Evolutionary conservation across 2,888 invertebrate genomes (phyloP).

Genomic region (Rhagonycha lutea): DNA sequence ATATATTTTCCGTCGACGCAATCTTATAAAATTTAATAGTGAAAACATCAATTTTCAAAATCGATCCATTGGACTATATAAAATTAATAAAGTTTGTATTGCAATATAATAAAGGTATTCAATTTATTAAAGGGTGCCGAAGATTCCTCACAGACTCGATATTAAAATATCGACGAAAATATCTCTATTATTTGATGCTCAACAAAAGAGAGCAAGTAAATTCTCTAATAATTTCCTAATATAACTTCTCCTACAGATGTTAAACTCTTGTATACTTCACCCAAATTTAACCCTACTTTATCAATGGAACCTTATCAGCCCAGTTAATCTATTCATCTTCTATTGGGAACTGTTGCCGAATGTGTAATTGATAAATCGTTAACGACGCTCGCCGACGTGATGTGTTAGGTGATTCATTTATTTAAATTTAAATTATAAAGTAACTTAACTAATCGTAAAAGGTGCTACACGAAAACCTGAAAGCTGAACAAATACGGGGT

Average conservation of each 20-base stretch:
- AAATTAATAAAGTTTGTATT: conserved; percentile 9
- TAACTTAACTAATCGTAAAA: background rate
- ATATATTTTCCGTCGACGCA: background rate
- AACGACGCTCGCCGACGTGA: background rate
- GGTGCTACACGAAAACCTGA: conserved; percentile 3
- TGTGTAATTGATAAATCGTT: background rate
- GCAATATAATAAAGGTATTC: conserved; percentile 31
- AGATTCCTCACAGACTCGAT: conserved; percentile 34
- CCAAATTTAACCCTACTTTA: conserved; percentile 13
- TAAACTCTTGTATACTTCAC: conserved; percentile 23
- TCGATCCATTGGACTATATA: background rate
- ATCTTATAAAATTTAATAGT: background rate
- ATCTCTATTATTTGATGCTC: conserved; percentile 37
- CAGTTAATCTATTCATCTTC: conserved; percentile 7
- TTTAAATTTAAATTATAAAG: conserved; percentile 1
- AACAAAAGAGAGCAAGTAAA: conserved; percentile 35
- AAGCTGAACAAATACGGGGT: conserved; percentile 34
- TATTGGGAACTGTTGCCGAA: conserved; percentile 6
- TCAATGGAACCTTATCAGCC: conserved; percentile 6
- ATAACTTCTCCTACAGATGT: conserved; percentile 30
- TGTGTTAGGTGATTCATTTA: background rate
- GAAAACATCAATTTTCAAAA: background rate
- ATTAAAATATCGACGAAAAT: conserved; percentile 41
- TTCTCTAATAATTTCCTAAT: conserved; percentile 39
- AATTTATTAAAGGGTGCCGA: conserved; percentile 35